Percentiles rank a stretch among this genome's conserved stretches.
Conservation (phyloP, 2,888 invertebrate genomes). For the Dolichomitus sp. region DNA sequence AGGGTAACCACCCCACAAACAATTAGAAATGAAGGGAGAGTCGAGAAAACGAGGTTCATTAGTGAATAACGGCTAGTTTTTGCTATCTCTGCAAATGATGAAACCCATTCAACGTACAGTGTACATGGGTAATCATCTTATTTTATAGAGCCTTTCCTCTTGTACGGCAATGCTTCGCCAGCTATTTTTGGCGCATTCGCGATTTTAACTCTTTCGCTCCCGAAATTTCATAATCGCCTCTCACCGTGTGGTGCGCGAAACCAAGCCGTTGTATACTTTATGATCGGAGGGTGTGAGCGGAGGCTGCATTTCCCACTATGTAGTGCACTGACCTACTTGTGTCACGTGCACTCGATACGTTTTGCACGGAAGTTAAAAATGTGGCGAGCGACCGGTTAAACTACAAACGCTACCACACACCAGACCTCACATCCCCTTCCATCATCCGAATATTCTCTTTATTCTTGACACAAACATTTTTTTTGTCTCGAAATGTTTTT, state of each 20-base stretch:
- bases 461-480: slow-evolving; percentile 33
- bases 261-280: slow-evolving; percentile 33
- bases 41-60: slow-evolving; percentile 11
- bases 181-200: slow-evolving; percentile 14
- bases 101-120: slow-evolving; percentile 49
- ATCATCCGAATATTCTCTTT: slow-evolving; percentile 27
- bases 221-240: slow-evolving; percentile 52
- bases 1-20: slow-evolving; percentile 17
- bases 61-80: background rate
- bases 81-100: slow-evolving; percentile 32
- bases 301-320: slow-evolving; percentile 8
- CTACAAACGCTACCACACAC: slow-evolving; percentile 61
- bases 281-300: background rate
- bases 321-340: slow-evolving; percentile 51
- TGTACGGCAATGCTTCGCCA: background rate
- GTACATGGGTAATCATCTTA: slow-evolving; percentile 54
- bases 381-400: slow-evolving; percentile 59
- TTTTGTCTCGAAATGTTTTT: slow-evolving; percentile 17
- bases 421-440: slow-evolving; percentile 44
- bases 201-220: slow-evolving; percentile 35
- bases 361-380: slow-evolving; percentile 63
- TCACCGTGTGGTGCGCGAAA: slow-evolving; percentile 31
- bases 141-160: slow-evolving; percentile 22
- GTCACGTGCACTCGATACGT: slow-evolving; percentile 64
- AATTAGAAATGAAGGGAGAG: slow-evolving; percentile 32